Evolutionary conservation across 2,113 vertebrate genomes (phyloP).

Genomic region (Saccopteryx bilineata): DNA sequence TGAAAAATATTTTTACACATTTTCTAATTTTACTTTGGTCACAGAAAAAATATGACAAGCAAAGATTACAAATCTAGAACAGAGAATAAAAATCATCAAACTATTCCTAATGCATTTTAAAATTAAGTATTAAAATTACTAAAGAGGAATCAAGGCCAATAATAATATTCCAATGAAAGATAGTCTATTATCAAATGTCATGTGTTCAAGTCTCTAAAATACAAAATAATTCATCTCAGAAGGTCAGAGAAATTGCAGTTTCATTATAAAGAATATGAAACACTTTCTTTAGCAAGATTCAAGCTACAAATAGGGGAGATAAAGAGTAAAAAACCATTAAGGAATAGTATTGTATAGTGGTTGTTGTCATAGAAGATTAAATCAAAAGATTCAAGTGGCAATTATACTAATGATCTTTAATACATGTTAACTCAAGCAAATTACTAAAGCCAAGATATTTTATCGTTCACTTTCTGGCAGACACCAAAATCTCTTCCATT

Average conservation of each 20-base stretch:
- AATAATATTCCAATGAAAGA: constrained; percentile 19
- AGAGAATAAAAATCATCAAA: not conserved
- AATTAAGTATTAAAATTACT: constrained; percentile 26
- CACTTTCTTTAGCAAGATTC: not conserved
- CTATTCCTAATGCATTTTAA: not conserved
- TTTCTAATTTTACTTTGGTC: constrained; percentile 62
- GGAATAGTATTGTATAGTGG: not conserved
- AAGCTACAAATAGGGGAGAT: constrained; percentile 1
- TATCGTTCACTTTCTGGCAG: not conserved
- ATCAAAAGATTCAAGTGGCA: not conserved
- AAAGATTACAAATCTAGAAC: not conserved
- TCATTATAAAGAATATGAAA: not conserved
- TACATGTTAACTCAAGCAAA: not conserved
- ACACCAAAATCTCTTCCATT: not conserved
- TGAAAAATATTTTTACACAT: constrained; percentile 6
- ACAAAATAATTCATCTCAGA: constrained; percentile 11
- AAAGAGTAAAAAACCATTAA: constrained; percentile 49
- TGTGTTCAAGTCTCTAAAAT: not conserved
- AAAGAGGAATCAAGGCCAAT: not conserved
- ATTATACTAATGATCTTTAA: not conserved
- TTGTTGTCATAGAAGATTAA: not conserved
- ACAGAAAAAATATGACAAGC: not conserved
- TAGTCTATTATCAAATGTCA: not conserved
- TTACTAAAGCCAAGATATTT: constrained; percentile 7
- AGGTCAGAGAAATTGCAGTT: constrained; percentile 21